These are phyloP conservation scores for Heliconius hewitsoni DNA, from an alignment of 1,140 invertebrate genomes.

Conservation along the genomic window DNA sequence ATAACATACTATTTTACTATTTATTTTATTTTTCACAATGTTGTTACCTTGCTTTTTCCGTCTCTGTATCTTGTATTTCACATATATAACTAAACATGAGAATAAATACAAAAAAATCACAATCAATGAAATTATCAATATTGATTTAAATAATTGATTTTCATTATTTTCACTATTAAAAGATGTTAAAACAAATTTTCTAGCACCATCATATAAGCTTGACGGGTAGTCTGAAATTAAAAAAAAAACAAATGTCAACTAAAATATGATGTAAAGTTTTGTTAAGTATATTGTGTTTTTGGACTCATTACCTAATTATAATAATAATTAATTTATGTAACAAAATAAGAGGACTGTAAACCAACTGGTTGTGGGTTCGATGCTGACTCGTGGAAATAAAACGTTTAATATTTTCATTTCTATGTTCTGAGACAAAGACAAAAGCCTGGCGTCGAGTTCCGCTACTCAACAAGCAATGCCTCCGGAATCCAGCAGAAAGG, in stretches of 20 bases:
- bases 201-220: neutral
- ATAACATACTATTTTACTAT: neutral
- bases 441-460: no score
- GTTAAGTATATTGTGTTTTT: no score
- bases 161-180: neutral
- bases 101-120: neutral
- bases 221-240: constrained; percentile 8
- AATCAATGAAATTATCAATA: constrained; percentile 5
- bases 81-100: neutral
- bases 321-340: no score
- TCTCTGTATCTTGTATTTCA: neutral
- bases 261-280: neutral
- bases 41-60: neutral
- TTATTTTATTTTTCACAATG: no score
- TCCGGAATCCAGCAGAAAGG: no score
- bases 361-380: no score
- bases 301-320: no score
- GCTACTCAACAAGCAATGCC: no score
- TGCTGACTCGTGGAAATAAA: no score
- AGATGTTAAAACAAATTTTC: constrained; percentile 3
- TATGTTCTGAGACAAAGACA: no score
- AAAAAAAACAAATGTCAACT: neutral
- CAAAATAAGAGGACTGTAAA: no score
- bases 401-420: no score
- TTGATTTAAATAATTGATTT: neutral